Evolutionary conservation across 2,888 invertebrate species (phyloP).

Genomic region (Megalurothrips usitatus): DNA sequence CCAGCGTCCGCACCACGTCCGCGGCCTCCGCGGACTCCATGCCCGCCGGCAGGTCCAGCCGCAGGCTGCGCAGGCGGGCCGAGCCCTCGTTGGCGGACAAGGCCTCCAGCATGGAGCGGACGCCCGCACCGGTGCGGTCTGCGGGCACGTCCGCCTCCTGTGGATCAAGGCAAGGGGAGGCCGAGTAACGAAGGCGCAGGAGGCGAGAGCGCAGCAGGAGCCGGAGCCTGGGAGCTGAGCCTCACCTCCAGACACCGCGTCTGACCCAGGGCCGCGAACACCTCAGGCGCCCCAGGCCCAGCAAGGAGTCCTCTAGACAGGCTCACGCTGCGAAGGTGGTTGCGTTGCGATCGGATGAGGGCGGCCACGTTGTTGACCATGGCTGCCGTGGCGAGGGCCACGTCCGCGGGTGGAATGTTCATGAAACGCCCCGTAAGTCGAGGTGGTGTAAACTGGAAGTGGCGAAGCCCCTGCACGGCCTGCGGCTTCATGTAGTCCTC

Average conservation of each 20-base stretch:
- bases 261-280: neutral
- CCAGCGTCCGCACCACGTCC: neutral
- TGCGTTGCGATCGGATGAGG: neutral
- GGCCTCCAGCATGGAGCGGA: neutral
- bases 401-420: too few relatives aligned
- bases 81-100: neutral
- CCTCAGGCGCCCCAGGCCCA: neutral
- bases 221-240: neutral
- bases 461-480: neutral
- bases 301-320: too few relatives aligned
- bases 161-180: neutral
- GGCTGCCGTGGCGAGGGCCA: too few relatives aligned
- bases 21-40: neutral
- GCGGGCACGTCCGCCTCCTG: neutral
- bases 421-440: too few relatives aligned
- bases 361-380: neutral
- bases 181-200: neutral
- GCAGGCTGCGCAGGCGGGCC: neutral
- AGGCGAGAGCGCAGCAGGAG: neutral
- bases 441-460: neutral
- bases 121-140: neutral
- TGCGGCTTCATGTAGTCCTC: neutral
- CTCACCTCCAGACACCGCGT: neutral
- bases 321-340: neutral
- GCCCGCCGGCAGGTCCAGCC: neutral